Evolutionary conservation across 2,888 invertebrate species (phyloP), one percentile per base, ranked within the genome.

Genomic region (Nezara viridula): DNA sequence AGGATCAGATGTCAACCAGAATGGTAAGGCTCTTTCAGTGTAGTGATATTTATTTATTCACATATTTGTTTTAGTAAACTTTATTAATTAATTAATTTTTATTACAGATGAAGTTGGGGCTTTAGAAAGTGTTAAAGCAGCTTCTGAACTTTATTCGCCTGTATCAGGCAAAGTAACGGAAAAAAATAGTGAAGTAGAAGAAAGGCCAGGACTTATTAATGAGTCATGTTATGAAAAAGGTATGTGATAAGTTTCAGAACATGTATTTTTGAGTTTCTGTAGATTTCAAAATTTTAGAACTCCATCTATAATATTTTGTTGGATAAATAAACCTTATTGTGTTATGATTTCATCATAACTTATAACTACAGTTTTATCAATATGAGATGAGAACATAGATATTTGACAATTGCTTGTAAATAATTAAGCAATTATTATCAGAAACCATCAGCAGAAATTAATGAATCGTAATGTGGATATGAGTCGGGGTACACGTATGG

Each of bases 61-160:
- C 16, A 37, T 73, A 7, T 19, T 44, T 86, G n/a, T 44, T 85
- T 19, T 44, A 55, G 2, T 89, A 27, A 14, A 10, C 10, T 10
- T 44, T 44, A 44, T 49, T 88, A 60, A 66, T 86, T 52, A 52
- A 40, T 27, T 52, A 86, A 60, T 19, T 87, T 27, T 88, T 89
- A 88, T 92, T 92, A 6, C 92, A 96, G 98, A 97, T 91, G 98
- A 98, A 93, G 98, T 98, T 92, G 99, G 99, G 21, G 98, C 98
- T 0, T 93, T 99, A 91, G 99, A 99, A 94, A 98, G 98, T 93
- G 99, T 99, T 0, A 99, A 99, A 93, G 99, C 99, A 50, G 99
- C 98, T n/a, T 98, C 98, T 92, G 99, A 99, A 94, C 94, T 99
- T 40, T 98, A 97, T 93, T 96, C 97, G 88, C 99, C 99, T 0